Base-by-base conservation (phyloP, 37 sponge, comb jelly and placozoan genomes). In the Aplysina aerophoba region DNA sequence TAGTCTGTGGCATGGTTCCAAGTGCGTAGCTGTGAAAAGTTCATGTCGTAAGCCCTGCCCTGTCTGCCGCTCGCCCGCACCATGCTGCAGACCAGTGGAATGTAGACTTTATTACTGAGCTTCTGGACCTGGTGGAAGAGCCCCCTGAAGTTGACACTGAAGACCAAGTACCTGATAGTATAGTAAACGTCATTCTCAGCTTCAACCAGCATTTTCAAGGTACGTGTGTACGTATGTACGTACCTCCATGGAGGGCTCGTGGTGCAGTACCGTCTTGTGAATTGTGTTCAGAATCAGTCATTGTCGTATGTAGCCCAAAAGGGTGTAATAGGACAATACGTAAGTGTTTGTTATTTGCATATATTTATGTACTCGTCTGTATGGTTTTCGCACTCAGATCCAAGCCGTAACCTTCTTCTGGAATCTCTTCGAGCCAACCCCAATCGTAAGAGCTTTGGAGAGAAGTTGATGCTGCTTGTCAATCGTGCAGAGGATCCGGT, bases 401-500 rank as follows among this genome's bases (percentile, higher is more conserved):
- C 95, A 0, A 20, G 79, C 8, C 69, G 84, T n/a, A 94, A 91
- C 37, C 55, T 86, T 22, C 92, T 95, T 50, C 92, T 95, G 95
- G 64, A 82, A 24, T 90, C 84, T 6, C 83, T 95, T 24, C 79
- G 59, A 79, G 64, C 55, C 61, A 50, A 58, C 15, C 79, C 85
- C 8, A 89, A 92, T 54, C 84, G 85, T 0, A 85, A 86, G 25
- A 60, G 36, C 30, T 92, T 95, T 73, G 85, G 95, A 65, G 95
- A 95, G 86, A 95, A 95, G 73, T 83, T 95, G 64, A 89, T 95
- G 88, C 75, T 90, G 31, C 80, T 95, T 25, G 81, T 95, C 73
- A 95, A 95, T 84, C 87, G 95, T 83, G 95, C 81, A 85, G 95
- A 95, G 63, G 95, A 95, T 59, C 95, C 95, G 35, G 95, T 95